Evolutionary conservation across 2,797 vertebrate genomes (phyloP), one percentile per base, ranked within the genome.

Genomic region (Neosilurus mollespiculum): DNA sequence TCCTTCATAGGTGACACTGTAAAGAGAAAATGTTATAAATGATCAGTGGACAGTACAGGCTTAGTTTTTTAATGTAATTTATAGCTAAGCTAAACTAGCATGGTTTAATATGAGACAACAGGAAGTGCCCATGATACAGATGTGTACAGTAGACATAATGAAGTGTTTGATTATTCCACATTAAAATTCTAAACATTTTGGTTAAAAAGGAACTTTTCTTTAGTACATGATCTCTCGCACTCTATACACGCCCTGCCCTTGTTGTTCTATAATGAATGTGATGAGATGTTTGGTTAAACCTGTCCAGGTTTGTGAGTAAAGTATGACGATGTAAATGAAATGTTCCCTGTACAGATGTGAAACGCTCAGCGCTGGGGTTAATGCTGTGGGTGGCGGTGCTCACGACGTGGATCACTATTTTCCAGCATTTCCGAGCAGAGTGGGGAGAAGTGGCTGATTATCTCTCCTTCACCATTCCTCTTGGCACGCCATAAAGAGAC

Each of bases 391-490:
- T 96, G 8, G 92, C 94, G n/a, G 92, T 96, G 16, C 94, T 98
- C 78, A 96, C 96, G 9, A 96, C 96, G 1, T 98, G 97, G 97
- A 97, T 97, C 83, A 95, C 95, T 61, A 94, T 98, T 88, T 97
- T 95, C 90, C 97, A 98, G 90, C 95, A 95, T 80, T 96, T 92
- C 90, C 93, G 97, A 85, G 95, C 96, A 43, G 88, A 92, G 80
- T 98, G 97, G 97, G 97, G 97, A 0, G 96, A 95, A 65, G 91
- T 97, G 81, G 96, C 95, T 1, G 96, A 98, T 88, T 94, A 96
- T 85, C 93, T 98, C 16, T 97, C 96, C 73, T 98, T 98, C 89
- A 98, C 96, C 56, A 97, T 98, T 86, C 97, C 97, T 0, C 90
- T 97, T 54, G 97, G 97, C 34, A 96, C 93, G 73, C 95, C 96